phyloP scores from a whole-genome alignment of 2,888 invertebrate species.

The Drosophila seclusa region DNA sequence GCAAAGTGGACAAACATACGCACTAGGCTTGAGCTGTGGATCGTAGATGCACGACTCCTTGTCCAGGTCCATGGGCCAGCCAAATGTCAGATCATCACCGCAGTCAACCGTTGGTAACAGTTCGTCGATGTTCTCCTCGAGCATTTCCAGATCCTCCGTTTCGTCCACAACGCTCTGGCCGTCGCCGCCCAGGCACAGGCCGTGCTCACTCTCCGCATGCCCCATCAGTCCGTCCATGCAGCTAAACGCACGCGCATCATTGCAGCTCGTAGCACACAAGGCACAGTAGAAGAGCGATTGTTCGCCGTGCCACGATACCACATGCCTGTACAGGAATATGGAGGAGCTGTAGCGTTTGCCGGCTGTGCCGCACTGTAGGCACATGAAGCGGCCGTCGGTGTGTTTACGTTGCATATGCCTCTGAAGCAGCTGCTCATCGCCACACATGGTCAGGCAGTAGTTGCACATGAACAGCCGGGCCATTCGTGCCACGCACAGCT shows the following conservation, averaged over 20 bases:
- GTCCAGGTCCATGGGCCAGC: constrained; percentile 65
- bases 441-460: constrained; percentile 64
- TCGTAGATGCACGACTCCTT: constrained; percentile 67
- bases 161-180: constrained; percentile 56
- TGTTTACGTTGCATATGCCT: constrained; percentile 62
- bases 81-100: constrained; percentile 69
- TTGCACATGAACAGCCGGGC: constrained; percentile 53
- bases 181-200: constrained; percentile 22
- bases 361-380: constrained; percentile 58
- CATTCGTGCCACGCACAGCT: constrained; percentile 43
- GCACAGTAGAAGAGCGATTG: constrained; percentile 70
- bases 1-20: constrained; percentile 64
- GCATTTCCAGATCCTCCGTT: constrained; percentile 67
- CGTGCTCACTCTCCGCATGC: constrained; percentile 60
- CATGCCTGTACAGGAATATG: constrained; percentile 61
- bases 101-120: constrained; percentile 65
- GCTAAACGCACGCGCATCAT: constrained; percentile 56
- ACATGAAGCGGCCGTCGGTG: constrained; percentile 47
- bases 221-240: constrained; percentile 41
- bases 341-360: constrained; percentile 63
- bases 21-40: constrained; percentile 52
- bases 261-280: constrained; percentile 57
- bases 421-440: constrained; percentile 50
- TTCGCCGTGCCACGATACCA: constrained; percentile 65
- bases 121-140: constrained; percentile 71